Evolutionary conservation across 92 coral and sea anemone genomes (phyloP).

Genomic region (Palythoa grandiflora): DNA sequence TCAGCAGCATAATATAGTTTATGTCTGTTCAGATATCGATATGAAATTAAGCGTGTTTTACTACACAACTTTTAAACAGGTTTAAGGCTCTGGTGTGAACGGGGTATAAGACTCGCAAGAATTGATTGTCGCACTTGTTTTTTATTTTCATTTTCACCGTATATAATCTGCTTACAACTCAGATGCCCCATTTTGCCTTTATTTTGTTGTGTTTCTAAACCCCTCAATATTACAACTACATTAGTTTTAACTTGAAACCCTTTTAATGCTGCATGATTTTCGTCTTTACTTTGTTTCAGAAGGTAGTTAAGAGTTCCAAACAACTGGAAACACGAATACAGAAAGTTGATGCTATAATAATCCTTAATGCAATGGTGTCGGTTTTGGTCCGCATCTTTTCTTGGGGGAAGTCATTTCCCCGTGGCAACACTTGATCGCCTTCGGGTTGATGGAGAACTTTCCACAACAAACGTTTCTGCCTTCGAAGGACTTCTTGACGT

Average conservation of each 20-base stretch:
- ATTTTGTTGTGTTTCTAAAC: background rate
- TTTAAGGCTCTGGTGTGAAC: no score
- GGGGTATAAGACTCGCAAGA: no score
- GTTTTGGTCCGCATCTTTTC: background rate
- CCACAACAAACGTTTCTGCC: constrained; percentile 1
- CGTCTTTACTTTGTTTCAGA: background rate
- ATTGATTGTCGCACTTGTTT: no score
- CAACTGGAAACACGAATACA: background rate
- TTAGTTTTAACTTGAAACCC: background rate
- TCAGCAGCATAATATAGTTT: no score
- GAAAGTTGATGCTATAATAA: no score
- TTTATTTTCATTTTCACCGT: background rate
- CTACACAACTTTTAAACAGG: no score
- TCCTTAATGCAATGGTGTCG: background rate
- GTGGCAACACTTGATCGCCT: background rate
- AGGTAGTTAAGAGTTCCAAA: background rate
- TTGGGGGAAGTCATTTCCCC: background rate
- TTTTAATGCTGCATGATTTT: background rate
- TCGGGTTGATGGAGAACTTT: background rate
- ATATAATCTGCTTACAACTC: background rate
- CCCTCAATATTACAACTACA: background rate
- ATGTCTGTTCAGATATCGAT: no score
- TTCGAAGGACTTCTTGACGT: background rate
- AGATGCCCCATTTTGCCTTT: background rate
- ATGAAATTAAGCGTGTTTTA: no score